A percentile compares a stretch with the other conserved stretches of the same genome.
phyloP scores from a whole-genome alignment of 2,113 vertebrate species.

The Theropithecus gelada region DNA sequence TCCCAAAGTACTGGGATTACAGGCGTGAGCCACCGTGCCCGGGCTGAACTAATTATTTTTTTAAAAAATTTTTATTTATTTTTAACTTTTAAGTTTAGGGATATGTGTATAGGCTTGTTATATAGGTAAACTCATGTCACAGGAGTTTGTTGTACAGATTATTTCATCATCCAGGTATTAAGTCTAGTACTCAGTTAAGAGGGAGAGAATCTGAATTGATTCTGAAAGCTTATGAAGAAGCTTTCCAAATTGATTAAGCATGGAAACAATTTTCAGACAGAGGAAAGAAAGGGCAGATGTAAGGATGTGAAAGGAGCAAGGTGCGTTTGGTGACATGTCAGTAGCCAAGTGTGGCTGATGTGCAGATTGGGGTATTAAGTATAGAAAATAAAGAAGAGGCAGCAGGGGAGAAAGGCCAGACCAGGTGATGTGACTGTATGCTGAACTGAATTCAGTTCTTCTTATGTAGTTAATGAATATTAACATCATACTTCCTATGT shows the following conservation, averaged over 20 bases:
- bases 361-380: background rate
- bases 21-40: no score
- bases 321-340: background rate
- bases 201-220: no score
- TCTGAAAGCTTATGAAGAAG: background rate
- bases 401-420: background rate
- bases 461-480: background rate
- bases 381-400: background rate
- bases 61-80: no score
- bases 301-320: background rate
- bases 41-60: background rate
- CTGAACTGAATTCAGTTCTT: background rate
- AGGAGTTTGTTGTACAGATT: no score
- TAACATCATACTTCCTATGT: rapidly evolving
- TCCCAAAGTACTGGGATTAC: no score
- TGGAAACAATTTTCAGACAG: background rate
- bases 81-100: no score
- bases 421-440: no score
- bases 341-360: rapidly evolving
- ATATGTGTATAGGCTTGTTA: no score
- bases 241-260: background rate
- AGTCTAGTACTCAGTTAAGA: no score
- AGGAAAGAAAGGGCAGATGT: background rate
- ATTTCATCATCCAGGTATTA: no score
- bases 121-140: no score